These are phyloP conservation scores for Scatophagus argus DNA, from an alignment of 2,113 vertebrate genomes.

Conservation along the genomic window DNA sequence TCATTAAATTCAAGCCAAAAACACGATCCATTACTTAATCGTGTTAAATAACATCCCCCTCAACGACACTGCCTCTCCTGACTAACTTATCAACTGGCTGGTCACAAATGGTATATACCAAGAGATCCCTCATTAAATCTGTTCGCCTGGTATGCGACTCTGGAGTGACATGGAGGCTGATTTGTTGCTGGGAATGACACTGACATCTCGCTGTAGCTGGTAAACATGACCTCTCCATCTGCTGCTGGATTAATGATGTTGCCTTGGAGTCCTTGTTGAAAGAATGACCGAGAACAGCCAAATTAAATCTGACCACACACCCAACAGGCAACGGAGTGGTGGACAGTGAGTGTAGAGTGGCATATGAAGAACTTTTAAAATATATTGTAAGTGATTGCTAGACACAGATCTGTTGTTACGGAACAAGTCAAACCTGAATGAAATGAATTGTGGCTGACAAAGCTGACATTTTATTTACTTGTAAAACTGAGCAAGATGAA, in stretches of 20 bases:
- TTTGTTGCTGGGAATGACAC: slow-evolving; percentile 25
- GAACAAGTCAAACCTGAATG: neutral
- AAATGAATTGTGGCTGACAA: neutral
- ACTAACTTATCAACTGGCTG: neutral
- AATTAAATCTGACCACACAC: slow-evolving; percentile 28
- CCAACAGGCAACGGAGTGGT: neutral
- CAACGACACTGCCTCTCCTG: neutral
- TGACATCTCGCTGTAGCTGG: slow-evolving; percentile 8
- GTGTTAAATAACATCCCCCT: slow-evolving; percentile 9
- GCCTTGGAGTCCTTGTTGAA: slow-evolving; percentile 11
- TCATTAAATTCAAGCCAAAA: slow-evolving; percentile 31
- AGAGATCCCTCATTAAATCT: slow-evolving; percentile 42
- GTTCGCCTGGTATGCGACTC: slow-evolving; percentile 27
- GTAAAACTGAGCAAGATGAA: neutral
- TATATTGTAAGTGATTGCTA: neutral
- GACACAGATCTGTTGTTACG: neutral
- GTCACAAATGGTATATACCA: slow-evolving; percentile 1
- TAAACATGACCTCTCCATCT: slow-evolving; percentile 54
- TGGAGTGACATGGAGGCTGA: neutral
- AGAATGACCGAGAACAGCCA: slow-evolving; percentile 1
- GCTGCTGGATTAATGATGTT: slow-evolving; percentile 47
- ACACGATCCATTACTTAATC: slow-evolving; percentile 23
- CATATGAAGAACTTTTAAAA: neutral
- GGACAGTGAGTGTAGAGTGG: neutral
- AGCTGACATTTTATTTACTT: neutral